These are phyloP conservation scores for Sparus aurata DNA, from an alignment of 2,797 vertebrate genomes.

Conservation along the genomic window DNA sequence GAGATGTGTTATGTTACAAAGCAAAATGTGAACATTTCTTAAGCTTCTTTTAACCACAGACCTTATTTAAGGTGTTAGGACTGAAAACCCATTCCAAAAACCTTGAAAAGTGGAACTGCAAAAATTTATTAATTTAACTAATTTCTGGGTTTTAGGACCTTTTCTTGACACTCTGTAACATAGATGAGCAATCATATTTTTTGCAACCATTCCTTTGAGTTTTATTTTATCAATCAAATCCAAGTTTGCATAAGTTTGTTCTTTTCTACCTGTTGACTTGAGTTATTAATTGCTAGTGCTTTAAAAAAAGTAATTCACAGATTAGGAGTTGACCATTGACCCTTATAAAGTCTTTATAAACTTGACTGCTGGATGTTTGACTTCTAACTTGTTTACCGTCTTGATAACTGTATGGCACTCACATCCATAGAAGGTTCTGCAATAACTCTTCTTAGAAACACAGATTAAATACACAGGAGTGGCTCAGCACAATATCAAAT, in stretches of 20 bases:
- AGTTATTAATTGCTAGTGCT: neutral
- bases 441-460: constrained; percentile 22
- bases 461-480: constrained; percentile 25
- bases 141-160: no score
- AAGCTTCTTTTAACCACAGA: no score
- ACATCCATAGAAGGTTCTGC: constrained; percentile 12
- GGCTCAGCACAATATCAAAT: constrained; percentile 30
- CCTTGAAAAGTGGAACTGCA: no score
- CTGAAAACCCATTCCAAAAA: no score
- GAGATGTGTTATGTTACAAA: no score
- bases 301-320: neutral
- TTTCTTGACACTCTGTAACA: neutral
- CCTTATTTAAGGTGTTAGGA: no score
- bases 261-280: neutral
- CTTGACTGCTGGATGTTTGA: neutral
- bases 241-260: neutral
- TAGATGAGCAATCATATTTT: neutral
- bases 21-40: no score
- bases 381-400: neutral
- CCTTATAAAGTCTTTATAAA: neutral
- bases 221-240: neutral
- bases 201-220: neutral
- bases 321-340: neutral
- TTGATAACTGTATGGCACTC: neutral
- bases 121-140: no score